Evolutionary conservation across 30 jellyfish, hydroid and myxozoan genomes (phyloP), one percentile per base, ranked within the genome.

Genomic region (Haliclystus octoradiatus): DNA sequence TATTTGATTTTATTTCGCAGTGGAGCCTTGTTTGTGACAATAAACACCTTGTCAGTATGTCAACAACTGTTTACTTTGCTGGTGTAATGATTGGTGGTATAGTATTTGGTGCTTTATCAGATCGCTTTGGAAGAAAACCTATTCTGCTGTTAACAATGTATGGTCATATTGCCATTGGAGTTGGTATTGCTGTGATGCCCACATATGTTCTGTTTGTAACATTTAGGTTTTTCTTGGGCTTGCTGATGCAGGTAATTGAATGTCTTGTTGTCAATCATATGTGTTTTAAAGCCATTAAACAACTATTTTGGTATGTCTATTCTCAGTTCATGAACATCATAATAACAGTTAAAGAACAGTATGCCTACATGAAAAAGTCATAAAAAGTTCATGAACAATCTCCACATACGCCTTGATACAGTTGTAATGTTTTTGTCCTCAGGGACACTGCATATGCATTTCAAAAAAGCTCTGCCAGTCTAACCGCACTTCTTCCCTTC

Each of bases 41-140:
- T 29, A 84, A 84, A 49, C 72, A 77, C 52, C 79, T 71, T 34
- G 93, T 77, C n/a, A 73, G 82, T 52, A 27, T 77, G 72, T 80
- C 95, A 7, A 81, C 89, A 46, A 84, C 95, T 2, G 71, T 84
- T 63, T 84, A 84, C 65, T 84, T 84, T 72, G 82, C 93, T 34
- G 95, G 95, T 15, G 95, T 84, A 1, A 84, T 84, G 95, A 70
- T 84, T 3, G 95, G 95, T 15, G 95, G 95, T 53, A 84, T 80
- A 15, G 63, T 84, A 25, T 84, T 84, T 69, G 95, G 95, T 3
- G 76, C 69, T 81, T 52, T 84, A 3, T 73, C 93, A 4, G 95
- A 84, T 65, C 70, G 78, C 32, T 84, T 76, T 47, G 95, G 95
- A 28, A 84, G 95, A 26, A 74, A 78, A 40, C 92, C 84, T 2